A percentile compares a stretch with the other conserved stretches of the same genome.
Evolutionary conservation across 2,888 invertebrate genomes (phyloP).

Genomic region (Sphinx pinastri): DNA sequence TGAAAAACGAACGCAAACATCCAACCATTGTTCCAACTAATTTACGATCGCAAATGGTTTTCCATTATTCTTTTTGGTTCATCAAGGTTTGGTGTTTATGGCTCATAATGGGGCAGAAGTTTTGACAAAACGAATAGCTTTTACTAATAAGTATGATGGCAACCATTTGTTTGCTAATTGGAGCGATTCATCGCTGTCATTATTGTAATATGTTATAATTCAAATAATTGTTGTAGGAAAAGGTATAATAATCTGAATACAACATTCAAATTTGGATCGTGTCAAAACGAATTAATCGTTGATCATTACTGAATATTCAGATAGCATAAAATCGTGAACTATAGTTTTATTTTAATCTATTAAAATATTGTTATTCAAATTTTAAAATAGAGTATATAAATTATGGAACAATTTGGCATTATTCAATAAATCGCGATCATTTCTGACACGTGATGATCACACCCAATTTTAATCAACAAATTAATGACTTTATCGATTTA

Average conservation of each 20-base stretch:
- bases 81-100: slow-evolving; percentile 26
- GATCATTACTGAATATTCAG: too few species aligned
- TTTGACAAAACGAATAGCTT: slow-evolving; percentile 1
- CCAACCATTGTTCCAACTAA: slow-evolving; percentile 54
- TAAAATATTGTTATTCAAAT: not conserved
- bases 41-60: slow-evolving; percentile 50
- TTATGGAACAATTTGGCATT: not conserved
- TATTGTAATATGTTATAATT: not conserved
- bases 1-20: slow-evolving; percentile 47
- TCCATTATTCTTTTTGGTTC: slow-evolving; percentile 34
- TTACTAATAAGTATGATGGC: not conserved
- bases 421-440: not conserved
- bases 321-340: too few species aligned
- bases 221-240: not conserved
- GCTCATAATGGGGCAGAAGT: not conserved
- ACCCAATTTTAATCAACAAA: not conserved
- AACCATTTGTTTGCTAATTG: slow-evolving; percentile 12
- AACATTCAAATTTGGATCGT: too few species aligned
- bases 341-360: not conserved
- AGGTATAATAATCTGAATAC: not conserved
- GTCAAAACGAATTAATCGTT: not conserved
- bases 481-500: slow-evolving; percentile 6
- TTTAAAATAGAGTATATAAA: not conserved
- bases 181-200: not conserved
- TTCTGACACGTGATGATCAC: not conserved